phyloP scores from a whole-genome alignment of 2,888 invertebrate genomes.

The Pterobdella sp. region DNA sequence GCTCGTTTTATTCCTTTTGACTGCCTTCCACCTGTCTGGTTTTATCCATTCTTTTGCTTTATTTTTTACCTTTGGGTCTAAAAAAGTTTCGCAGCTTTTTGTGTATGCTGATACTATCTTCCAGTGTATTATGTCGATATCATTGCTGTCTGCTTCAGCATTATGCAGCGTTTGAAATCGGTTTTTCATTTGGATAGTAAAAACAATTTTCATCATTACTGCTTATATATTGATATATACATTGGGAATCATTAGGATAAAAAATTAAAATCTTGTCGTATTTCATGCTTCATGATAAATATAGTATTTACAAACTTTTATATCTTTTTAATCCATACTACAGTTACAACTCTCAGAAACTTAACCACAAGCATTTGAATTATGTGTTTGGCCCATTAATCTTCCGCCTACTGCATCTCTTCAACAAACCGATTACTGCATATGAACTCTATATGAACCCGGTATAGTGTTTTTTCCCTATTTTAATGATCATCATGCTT shows the following conservation, averaged over 20 bases:
- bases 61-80: neutral
- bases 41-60: neutral
- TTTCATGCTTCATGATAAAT: neutral
- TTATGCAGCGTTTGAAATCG: no score
- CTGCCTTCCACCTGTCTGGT: no score
- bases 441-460: slow-evolving; percentile 48
- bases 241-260: neutral
- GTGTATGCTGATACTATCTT: no score
- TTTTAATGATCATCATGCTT: no score
- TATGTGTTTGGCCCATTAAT: slow-evolving; percentile 74
- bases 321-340: neutral
- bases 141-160: neutral
- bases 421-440: slow-evolving; percentile 65
- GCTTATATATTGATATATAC: neutral
- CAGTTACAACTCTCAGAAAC: slow-evolving; percentile 65
- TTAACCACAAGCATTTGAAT: slow-evolving; percentile 64
- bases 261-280: neutral
- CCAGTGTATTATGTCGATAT: neutral
- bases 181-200: neutral
- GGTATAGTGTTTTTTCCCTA: slow-evolving; percentile 45
- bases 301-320: neutral
- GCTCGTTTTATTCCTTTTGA: no score
- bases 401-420: slow-evolving; percentile 67
- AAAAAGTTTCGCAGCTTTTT: no score
- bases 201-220: neutral